Evolutionary conservation across 2,113 vertebrate genomes (phyloP).

Genomic region (Sorex fumeus): DNA sequence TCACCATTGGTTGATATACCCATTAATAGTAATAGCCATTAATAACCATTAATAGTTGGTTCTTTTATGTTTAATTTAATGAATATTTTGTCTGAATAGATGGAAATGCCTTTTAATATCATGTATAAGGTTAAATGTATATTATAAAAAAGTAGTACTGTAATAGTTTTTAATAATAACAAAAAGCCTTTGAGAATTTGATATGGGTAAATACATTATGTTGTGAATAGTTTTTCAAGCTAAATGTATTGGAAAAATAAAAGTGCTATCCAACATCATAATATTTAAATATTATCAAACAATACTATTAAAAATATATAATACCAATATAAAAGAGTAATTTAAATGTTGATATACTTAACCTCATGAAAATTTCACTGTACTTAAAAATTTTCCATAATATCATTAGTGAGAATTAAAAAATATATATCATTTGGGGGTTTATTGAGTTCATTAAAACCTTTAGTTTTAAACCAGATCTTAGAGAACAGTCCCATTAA

Average conservation of each 20-base stretch:
- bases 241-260: not conserved
- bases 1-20: too few relatives aligned
- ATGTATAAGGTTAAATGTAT: not conserved
- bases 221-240: not conserved
- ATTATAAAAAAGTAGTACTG: not conserved
- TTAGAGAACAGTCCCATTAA: not conserved
- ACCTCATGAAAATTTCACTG: not conserved
- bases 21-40: too few relatives aligned
- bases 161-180: not conserved
- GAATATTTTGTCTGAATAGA: not conserved
- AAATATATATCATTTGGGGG: not conserved
- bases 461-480: too few relatives aligned
- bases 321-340: not conserved
- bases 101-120: not conserved
- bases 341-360: not conserved
- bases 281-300: not conserved
- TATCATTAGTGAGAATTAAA: not conserved
- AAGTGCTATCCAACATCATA: not conserved
- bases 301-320: not conserved
- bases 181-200: too few relatives aligned
- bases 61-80: not conserved
- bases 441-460: not conserved
- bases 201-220: not conserved
- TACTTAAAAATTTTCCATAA: not conserved
- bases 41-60: too few relatives aligned